Percentiles rank a stretch among this genome's conserved stretches.
These are phyloP conservation scores for Mnemiopsis leidyi DNA, from an alignment of 37 sponge, comb jelly and placozoan species.

Conservation along the genomic window DNA sequence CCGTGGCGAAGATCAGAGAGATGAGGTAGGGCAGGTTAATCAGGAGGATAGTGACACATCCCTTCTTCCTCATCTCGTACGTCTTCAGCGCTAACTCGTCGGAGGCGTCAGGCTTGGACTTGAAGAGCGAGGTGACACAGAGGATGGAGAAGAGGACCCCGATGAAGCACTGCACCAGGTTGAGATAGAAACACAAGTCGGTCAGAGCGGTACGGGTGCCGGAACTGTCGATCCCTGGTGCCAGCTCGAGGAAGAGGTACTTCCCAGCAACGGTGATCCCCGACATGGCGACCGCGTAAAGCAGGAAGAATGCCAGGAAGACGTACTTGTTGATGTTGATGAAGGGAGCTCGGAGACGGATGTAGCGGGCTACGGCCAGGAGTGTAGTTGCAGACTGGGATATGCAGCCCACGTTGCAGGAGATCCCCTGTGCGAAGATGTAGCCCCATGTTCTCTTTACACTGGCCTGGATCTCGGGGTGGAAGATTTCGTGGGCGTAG, in stretches of 20 bases:
- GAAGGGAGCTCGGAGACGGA: conserved; percentile 42
- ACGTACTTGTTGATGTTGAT: conserved; percentile 64
- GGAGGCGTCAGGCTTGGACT: conserved; percentile 18
- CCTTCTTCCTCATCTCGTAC: conserved; percentile 36
- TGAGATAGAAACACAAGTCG: conserved; percentile 43
- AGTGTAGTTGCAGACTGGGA: conserved; percentile 65
- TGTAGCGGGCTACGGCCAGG: conserved; percentile 34
- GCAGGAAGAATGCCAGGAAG: conserved; percentile 29
- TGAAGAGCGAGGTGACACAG: conserved; percentile 61
- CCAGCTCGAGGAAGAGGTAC: neutral
- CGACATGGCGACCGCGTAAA: conserved; percentile 6
- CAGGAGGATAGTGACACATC: conserved; percentile 54
- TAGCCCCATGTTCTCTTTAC: conserved; percentile 55
- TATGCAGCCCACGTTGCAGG: conserved; percentile 60
- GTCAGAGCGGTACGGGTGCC: neutral
- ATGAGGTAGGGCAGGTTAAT: conserved; percentile 62
- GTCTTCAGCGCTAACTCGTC: conserved; percentile 45
- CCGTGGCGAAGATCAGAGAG: conserved; percentile 33
- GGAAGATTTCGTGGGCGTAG: conserved; percentile 50
- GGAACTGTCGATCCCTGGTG: neutral
- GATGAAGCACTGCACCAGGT: conserved; percentile 51
- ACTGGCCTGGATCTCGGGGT: conserved; percentile 57
- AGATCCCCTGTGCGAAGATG: conserved; percentile 14
- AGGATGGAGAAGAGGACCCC: conserved; percentile 36
- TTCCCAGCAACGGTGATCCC: conserved; percentile 26